Base-by-base conservation (phyloP, 2,888 invertebrate species). In the Drosophila prostipennis region DNA sequence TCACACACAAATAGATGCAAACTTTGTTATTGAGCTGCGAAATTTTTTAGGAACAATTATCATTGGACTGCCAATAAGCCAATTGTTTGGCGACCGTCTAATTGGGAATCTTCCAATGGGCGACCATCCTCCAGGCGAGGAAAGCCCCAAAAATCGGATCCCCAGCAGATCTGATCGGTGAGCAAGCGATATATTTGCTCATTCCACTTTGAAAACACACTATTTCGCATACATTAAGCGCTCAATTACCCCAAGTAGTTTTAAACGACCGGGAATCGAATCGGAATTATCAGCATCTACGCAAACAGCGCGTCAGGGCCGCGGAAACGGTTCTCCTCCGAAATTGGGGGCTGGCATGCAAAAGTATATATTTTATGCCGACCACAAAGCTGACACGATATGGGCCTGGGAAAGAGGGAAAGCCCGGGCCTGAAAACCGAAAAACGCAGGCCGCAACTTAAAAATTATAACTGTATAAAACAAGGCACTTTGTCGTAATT, bases 401-500 rank as follows among this genome's bases (percentile, higher is more conserved):
- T 36, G 43, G n/a, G 16, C 26, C 48, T 29, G 23, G 39, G 26
- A 11, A 40, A 5, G 36, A n/a, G 53, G 64, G 75, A 70, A 63
- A 67, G 16, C 54, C 67, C 77, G 64, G 14, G 19, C 19, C 36
- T 64, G 53, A 29, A n/a, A 37, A 36, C n/a, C 63, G 63, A 40
- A 37, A 37, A 37, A 51, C 64, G 43, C 43, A 64, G 69, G 56
- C 49, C 68, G 55, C 34, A 53, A 34, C 43, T 51, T 36, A 37
- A 10, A 55, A 51, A 58, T 74, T 60, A 67, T 46, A 79, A 76
- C 78, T 65, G 80, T 74, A 72, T 42, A 46, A 37, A 60, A 43
- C 32, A 26, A 60, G 53, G 37, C 46, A 70, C 55, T 56, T 72
- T 48, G 45, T 36, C 13, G 46, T 37, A 45, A 53, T 56, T 58